Evolutionary conservation across 2,797 vertebrate species (phyloP), one percentile per base, ranked within the genome.

Genomic region (Phyllotis vaccarum): DNA sequence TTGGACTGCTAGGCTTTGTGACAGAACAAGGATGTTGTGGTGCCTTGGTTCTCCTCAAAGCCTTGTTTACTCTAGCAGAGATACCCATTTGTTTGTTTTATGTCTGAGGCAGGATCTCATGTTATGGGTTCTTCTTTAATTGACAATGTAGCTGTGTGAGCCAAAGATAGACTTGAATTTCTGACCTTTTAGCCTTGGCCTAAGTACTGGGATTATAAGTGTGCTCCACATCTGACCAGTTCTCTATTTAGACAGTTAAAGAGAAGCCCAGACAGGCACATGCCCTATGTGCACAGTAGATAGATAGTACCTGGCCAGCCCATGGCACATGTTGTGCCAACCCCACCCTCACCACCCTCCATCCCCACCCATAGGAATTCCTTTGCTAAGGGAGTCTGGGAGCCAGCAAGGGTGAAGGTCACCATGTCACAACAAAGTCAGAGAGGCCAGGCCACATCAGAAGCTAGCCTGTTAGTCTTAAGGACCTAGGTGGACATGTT

Each of bases 301-400:
- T 19, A 37, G 60, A 34, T 0, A 4, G 17, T 22, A 2, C 13
- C n/a, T 1, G 0, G 6, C 3, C 29, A 1, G 2, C 34, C 58
- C 58, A 2, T 43, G 34, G 4, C 2, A 24, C 14, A 8, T 34
- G 37, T 29, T 49, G 22, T 29, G 16, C 76, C 66, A 17, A 8
- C 49, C 37, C 19, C 17, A 21, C 60, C n/a, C 37, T 37, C 9
- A 49, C 46, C 46, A 5, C 46, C 75, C 46, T 29, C 6, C 46
- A 49, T 29, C 75, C 46, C 29, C 5, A 9, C 46, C 31, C 49
- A 34, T 16, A 11, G 40, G 24, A 14, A 6, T 19, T 37, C 2
- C 72, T 24, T n/a, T 16, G 0, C 16, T 27, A 5, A 37, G 54
- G 16, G 27, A 74, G 40, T 17, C 46, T 12, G 12, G 89, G 62